These are phyloP conservation scores for Vultur gryphus DNA, from an alignment of 2,797 vertebrate species.

Conservation along the genomic window DNA sequence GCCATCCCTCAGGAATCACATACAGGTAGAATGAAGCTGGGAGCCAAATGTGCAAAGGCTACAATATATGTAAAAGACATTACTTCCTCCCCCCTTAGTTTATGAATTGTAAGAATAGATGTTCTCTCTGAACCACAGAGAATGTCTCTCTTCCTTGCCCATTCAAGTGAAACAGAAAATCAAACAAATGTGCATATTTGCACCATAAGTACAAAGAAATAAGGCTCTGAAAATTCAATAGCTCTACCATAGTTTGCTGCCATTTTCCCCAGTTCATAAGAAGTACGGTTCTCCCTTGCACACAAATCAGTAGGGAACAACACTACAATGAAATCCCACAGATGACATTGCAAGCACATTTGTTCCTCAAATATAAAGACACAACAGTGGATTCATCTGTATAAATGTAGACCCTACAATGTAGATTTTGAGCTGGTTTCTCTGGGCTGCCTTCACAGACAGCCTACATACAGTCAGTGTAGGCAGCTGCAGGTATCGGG, in stretches of 20 bases:
- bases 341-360: background rate
- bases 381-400: background rate
- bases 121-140: background rate
- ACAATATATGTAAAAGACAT: background rate
- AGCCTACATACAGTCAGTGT: background rate
- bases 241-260: background rate
- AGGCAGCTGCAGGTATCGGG: background rate
- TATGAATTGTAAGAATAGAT: background rate
- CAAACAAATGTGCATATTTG: background rate
- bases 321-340: background rate
- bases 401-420: background rate
- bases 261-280: background rate
- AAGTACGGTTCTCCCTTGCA: background rate
- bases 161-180: background rate
- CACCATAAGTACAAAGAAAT: background rate
- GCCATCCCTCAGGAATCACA: background rate
- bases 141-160: background rate
- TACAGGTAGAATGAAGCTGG: background rate
- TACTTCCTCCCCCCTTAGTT: background rate
- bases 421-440: background rate
- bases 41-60: background rate
- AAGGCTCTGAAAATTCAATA: background rate
- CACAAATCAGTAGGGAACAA: background rate
- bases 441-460: background rate
- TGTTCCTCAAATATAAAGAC: background rate